Evolutionary conservation across 2,888 invertebrate genomes (phyloP).

Genomic region (Erebia ligea): DNA sequence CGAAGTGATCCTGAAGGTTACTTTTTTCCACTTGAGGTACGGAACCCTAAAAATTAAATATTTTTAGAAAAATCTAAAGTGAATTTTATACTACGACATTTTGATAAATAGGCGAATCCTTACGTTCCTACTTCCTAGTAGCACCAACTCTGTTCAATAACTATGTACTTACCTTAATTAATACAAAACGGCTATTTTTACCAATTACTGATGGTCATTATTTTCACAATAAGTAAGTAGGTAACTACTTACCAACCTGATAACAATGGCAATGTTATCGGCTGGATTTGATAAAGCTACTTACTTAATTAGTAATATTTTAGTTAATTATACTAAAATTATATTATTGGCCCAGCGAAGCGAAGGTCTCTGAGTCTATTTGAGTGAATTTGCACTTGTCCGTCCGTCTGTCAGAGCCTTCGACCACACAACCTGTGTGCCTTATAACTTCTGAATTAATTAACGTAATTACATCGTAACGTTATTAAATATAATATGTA

Average conservation of each 20-base stretch:
- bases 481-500: too few species aligned
- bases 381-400: too few species aligned
- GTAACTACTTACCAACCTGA: not conserved
- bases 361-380: too few species aligned
- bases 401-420: too few species aligned
- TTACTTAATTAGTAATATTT: not conserved
- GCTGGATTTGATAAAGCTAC: conserved; percentile 11
- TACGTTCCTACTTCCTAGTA: too few species aligned
- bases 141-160: not conserved
- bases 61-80: not conserved
- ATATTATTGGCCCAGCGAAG: too few species aligned
- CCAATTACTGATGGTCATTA: conserved; percentile 2
- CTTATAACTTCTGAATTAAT: too few species aligned
- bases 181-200: not conserved
- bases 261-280: not conserved
- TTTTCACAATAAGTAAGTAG: conserved; percentile 1
- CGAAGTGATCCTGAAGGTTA: too few species aligned
- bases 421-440: too few species aligned
- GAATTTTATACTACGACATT: not conserved
- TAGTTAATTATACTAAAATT: not conserved
- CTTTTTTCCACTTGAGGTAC: too few species aligned
- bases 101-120: not conserved
- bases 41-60: too few species aligned
- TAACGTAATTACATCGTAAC: too few species aligned
- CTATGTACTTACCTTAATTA: not conserved